Percentiles rank a stretch among this genome's conserved stretches.
phyloP scores from a whole-genome alignment of 2,797 vertebrate species.

The Fundulus diaphanus region DNA sequence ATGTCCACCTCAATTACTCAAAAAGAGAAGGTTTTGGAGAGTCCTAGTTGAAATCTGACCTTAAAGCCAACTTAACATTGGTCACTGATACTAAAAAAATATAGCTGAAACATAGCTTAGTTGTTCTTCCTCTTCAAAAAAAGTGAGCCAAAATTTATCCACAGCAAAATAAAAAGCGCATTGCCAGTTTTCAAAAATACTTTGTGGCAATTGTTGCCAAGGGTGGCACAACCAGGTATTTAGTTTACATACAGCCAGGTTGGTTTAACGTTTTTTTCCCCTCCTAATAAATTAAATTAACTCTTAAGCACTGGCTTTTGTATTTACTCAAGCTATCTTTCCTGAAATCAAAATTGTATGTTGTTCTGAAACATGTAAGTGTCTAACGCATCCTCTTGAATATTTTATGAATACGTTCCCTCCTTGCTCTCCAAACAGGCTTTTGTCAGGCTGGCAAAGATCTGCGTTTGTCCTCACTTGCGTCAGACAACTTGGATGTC shows the following conservation, averaged over 20 bases:
- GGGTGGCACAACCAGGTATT: background rate
- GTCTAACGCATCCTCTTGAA: background rate
- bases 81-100: background rate
- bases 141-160: background rate
- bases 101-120: no score
- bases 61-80: background rate
- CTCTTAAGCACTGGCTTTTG: no score
- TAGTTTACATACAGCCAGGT: background rate
- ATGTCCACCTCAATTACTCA: background rate
- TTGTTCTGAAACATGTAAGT: background rate
- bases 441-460: conserved; percentile 97
- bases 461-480: conserved; percentile 88
- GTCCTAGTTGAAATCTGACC: background rate
- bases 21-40: background rate
- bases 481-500: conserved; percentile 87
- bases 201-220: no score
- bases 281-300: background rate
- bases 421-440: conserved; percentile 64
- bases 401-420: background rate
- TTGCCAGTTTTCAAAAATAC: background rate
- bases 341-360: background rate
- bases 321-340: background rate
- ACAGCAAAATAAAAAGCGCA: background rate
- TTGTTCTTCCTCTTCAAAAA: no score
- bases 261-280: no score